Evolutionary conservation across 2,113 vertebrate species (phyloP), one percentile per base, ranked within the genome.

Genomic region (Thomomys bottae): DNA sequence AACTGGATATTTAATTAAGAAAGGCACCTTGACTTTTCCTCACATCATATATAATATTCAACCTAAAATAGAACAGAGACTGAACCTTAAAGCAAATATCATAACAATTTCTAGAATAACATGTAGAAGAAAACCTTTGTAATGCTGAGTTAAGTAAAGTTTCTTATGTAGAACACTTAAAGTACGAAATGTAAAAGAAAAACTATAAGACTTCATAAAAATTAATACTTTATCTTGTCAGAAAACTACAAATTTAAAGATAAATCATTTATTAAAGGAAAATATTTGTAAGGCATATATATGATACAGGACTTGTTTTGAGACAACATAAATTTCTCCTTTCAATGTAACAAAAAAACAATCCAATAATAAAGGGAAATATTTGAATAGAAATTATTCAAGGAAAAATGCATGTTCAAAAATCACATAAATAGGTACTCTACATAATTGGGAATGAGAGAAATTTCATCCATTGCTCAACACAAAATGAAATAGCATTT

Each of bases 211-310:
- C 34, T 79, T 87, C 2, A 71, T 34, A 80, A 91, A 71, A 61
- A n/a, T 57, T 83, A 82, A 88, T 70, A 40, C 17, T 73, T 36
- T 87, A 93, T 36, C 24, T 54, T 87, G n/a, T 71, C n/a, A 92
- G 70, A 87, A 88, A 70, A 80, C 3, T 12, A 28, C 83, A 71
- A 93, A 87, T 64, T 10, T 89, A 68, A 91, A 87, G 24, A 8
- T 23, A 86, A 87, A 42, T 2, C 3, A 71, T 42, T 67, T 45
- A 87, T 49, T 84, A 57, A 91, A 7, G 93, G 42, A 87, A 93
- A 90, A 77, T 45, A 61, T 70, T 45, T 89, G 8, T 84, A 57
- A 84, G 78, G 20, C 18, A 34, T 49, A 21, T 66, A 84, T 63
- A 38, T 90, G 30, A 90, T 36, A 77, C 67, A 79, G 36, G 20